Evolutionary conservation across 2,888 invertebrate genomes (phyloP).

Genomic region (Malachius bipustulatus): DNA sequence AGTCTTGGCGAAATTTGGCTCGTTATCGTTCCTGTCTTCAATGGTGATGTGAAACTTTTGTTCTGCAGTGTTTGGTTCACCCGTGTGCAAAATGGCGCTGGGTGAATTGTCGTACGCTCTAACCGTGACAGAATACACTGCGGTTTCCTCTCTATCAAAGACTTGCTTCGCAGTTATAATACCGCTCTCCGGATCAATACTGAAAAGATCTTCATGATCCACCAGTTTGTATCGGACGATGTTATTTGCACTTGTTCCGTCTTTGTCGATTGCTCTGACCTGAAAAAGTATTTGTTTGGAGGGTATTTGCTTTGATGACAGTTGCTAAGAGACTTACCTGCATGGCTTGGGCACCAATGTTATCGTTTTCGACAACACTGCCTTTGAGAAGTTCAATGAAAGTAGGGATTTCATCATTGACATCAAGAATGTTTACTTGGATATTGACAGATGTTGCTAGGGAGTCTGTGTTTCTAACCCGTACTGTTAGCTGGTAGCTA

Average conservation of each 20-base stretch:
- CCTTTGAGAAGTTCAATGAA: conserved; percentile 74
- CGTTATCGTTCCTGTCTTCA: conserved; percentile 93
- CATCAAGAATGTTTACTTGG: conserved; percentile 69
- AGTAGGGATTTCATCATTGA: conserved; percentile 81
- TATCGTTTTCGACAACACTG: conserved; percentile 76
- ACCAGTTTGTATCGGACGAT: conserved; percentile 69
- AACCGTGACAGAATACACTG: conserved; percentile 72
- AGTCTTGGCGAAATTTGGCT: conserved; percentile 72
- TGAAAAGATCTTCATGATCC: conserved; percentile 57
- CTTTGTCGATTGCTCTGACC: conserved; percentile 67
- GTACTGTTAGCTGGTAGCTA: conserved; percentile 71
- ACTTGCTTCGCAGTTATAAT: conserved; percentile 69
- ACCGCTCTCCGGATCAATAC: conserved; percentile 75
- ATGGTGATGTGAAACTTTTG: conserved; percentile 84
- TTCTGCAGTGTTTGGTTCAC: conserved; percentile 60
- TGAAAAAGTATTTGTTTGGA: conserved; percentile 8
- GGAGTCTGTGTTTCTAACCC: conserved; percentile 69
- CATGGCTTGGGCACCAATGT: conserved; percentile 73
- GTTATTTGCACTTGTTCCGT: conserved; percentile 73
- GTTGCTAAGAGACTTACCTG: conserved; percentile 42
- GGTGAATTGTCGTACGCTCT: conserved; percentile 77
- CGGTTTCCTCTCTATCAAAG: conserved; percentile 79
- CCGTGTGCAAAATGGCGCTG: conserved; percentile 53
- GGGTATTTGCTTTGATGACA: not conserved
- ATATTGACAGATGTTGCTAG: conserved; percentile 69